A percentile compares a stretch with the other conserved stretches of the same genome.
Conservation (phyloP, 1,140 invertebrate species). For the Neodiprion lecontei region DNA sequence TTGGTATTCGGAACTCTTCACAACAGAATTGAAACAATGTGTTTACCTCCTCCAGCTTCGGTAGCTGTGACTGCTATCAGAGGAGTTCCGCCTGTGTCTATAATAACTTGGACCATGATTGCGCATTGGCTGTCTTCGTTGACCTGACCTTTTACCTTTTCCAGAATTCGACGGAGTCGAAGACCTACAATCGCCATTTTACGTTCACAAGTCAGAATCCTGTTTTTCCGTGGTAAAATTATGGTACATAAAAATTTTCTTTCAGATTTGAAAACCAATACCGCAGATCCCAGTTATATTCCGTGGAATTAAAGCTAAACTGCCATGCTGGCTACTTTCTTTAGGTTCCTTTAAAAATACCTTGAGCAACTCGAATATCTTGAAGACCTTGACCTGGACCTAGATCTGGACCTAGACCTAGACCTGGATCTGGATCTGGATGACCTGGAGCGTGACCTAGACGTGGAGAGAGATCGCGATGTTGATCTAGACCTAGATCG, state of each 20-base stretch:
- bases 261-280: neutral
- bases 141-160: constrained; percentile 40
- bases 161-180: constrained; percentile 43
- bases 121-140: constrained; percentile 26
- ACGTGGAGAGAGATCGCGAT: constrained; percentile 35
- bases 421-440: constrained; percentile 40
- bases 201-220: neutral
- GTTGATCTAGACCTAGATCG: constrained; percentile 39
- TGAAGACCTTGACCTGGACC: constrained; percentile 39
- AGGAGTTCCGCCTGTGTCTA: constrained; percentile 37
- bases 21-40: neutral
- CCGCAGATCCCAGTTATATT: too few relatives aligned
- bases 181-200: constrained; percentile 42
- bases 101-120: constrained; percentile 35
- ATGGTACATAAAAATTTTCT: constrained; percentile 8
- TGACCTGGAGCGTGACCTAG: constrained; percentile 36
- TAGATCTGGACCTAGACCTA: constrained; percentile 28
- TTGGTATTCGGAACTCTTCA: neutral
- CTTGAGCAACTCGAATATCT: constrained; percentile 47
- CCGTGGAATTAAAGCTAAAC: constrained; percentile 30
- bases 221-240: constrained; percentile 6
- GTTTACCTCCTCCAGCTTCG: constrained; percentile 44
- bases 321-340: too few relatives aligned
- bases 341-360: constrained; percentile 29
- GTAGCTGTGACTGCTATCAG: constrained; percentile 32